Percentiles rank a stretch among this genome's conserved stretches.
Evolutionary conservation across 2,797 vertebrate species (phyloP).

Genomic region (Hipposideros larvatus): DNA sequence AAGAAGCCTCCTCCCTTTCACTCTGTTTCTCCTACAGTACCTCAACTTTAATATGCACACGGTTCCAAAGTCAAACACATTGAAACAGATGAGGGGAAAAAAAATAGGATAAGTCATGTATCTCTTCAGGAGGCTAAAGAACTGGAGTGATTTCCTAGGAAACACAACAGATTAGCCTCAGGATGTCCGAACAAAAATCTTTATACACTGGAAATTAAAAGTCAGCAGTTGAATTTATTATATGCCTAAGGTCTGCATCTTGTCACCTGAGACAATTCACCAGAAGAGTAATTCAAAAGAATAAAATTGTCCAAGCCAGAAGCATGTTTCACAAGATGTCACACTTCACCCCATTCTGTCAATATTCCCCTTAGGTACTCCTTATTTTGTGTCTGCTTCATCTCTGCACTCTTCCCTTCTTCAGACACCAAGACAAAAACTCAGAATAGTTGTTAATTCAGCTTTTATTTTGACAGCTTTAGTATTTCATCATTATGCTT

Average conservation of each 20-base stretch:
- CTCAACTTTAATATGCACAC: not conserved
- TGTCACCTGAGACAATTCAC: not conserved
- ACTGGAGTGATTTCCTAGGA: not conserved
- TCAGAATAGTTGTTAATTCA: slow-evolving; percentile 17
- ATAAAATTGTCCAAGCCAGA: not conserved
- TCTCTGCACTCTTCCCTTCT: not conserved
- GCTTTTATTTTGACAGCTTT: slow-evolving; percentile 74
- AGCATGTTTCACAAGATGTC: not conserved
- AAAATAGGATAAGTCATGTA: not conserved
- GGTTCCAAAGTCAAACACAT: not conserved
- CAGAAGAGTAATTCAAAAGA: not conserved
- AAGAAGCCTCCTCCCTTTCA: not conserved
- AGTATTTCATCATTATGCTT: slow-evolving; percentile 47
- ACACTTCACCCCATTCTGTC: not conserved
- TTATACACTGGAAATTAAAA: not conserved
- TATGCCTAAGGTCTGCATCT: not conserved
- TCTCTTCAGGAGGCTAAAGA: not conserved
- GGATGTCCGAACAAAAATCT: not conserved
- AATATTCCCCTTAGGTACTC: not conserved
- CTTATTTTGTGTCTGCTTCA: not conserved
- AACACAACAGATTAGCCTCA: not conserved
- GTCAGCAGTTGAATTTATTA: not conserved
- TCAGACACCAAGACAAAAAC: slow-evolving; percentile 31
- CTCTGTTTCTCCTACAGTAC: not conserved
- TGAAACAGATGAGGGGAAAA: not conserved